Evolutionary conservation across 2,113 vertebrate genomes (phyloP).

Genomic region (Plotosus lineatus): DNA sequence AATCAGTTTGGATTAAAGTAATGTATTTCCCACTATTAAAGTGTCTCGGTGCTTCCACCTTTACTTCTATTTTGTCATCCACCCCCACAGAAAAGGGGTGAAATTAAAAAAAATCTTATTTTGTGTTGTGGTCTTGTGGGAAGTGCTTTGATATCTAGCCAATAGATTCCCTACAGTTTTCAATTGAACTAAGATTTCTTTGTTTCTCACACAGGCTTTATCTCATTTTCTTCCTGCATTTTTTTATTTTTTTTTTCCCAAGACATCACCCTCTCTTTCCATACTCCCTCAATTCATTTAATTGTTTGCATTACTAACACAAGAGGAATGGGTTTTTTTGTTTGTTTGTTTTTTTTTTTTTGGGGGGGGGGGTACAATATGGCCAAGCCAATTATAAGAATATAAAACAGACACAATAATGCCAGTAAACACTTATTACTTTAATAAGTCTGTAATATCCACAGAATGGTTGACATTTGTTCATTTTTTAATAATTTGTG

Average conservation of each 20-base stretch:
- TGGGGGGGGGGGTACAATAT: too few species aligned
- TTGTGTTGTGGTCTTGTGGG: conserved; percentile 12
- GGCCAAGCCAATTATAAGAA: conserved; percentile 1
- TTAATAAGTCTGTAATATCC: background rate
- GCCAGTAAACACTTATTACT: background rate
- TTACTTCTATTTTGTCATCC: conserved; percentile 6
- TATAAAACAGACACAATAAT: conserved; percentile 4
- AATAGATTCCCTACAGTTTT: conserved; percentile 11
- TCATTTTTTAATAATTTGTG: background rate
- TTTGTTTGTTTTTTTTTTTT: too few species aligned
- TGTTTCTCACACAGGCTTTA: background rate
- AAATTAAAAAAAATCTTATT: background rate
- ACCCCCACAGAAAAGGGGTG: conserved; percentile 5
- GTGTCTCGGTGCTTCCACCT: conserved; percentile 3
- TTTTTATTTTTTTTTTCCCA: conserved; percentile 11
- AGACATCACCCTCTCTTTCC: background rate
- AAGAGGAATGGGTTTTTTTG: background rate
- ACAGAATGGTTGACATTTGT: background rate
- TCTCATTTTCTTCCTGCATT: background rate
- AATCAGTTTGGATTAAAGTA: conserved; percentile 15
- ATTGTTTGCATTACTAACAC: background rate
- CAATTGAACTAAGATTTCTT: background rate
- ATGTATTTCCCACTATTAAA: conserved; percentile 2
- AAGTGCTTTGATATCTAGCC: conserved; percentile 19
- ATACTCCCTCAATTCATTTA: conserved; percentile 1